A percentile compares a stretch with the other conserved stretches of the same genome.
Evolutionary conservation across 2,888 invertebrate genomes (phyloP).

Genomic region (Epinotia bilunana): DNA sequence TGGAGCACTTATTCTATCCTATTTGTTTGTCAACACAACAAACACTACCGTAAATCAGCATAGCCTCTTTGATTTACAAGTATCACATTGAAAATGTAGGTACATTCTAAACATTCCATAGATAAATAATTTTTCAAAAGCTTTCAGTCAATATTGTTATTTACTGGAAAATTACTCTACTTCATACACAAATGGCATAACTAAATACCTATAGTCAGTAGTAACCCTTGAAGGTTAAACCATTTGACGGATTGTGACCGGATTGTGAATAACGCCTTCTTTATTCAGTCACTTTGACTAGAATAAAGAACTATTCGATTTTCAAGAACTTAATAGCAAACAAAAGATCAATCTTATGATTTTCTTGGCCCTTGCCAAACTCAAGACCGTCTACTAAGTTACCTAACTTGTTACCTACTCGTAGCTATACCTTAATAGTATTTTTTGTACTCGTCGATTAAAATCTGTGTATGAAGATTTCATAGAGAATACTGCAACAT

Average conservation of each 20-base stretch:
- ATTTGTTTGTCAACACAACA: slow-evolving; percentile 3
- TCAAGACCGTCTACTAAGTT: not conserved
- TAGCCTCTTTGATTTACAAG: slow-evolving; percentile 23
- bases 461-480: too few species aligned
- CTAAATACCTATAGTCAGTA: not conserved
- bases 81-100: slow-evolving; percentile 14
- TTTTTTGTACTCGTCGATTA: too few species aligned
- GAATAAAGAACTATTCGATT: not conserved
- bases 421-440: not conserved
- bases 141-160: slow-evolving; percentile 6
- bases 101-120: slow-evolving; percentile 9
- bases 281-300: not conserved
- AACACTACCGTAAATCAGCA: not conserved
- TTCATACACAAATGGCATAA: slow-evolving; percentile 1
- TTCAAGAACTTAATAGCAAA: not conserved
- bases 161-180: slow-evolving; percentile 12
- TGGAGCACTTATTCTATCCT: slow-evolving; percentile 14
- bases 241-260: too few species aligned
- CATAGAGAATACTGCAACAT: too few species aligned
- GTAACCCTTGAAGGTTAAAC: not conserved
- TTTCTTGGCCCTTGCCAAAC: not conserved
- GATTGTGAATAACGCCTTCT: not conserved
- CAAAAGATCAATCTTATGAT: not conserved
- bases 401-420: not conserved
- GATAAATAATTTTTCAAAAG: slow-evolving; percentile 4